Evolutionary conservation across 2,888 invertebrate genomes (phyloP).

Genomic region (Rugalucina vietnamica): DNA sequence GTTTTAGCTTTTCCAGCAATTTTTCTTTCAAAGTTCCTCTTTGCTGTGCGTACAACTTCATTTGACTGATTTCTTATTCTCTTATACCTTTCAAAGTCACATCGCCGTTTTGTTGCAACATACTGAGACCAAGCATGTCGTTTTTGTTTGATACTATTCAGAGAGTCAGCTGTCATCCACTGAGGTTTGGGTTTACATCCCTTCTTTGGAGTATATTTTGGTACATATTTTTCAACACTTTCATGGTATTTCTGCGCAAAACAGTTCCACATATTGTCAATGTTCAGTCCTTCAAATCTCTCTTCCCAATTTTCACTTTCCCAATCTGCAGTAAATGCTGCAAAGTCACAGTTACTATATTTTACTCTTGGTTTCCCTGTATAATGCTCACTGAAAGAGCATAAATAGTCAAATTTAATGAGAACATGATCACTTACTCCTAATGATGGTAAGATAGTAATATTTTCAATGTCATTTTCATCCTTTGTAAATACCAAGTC

Average conservation of each 20-base stretch:
- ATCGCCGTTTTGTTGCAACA: not conserved
- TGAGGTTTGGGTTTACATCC: not conserved
- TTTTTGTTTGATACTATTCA: not conserved
- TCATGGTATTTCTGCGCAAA: conserved; percentile 1
- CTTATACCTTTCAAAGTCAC: not conserved
- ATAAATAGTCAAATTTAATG: conserved; percentile 1
- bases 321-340: conserved; percentile 4
- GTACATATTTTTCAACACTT: not conserved
- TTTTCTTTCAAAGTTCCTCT: not conserved
- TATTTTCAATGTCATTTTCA: conserved; percentile 20
- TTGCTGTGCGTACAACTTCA: not conserved
- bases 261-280: conserved; percentile 24
- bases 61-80: not conserved
- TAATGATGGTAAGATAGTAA: conserved; percentile 3
- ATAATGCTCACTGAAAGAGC: conserved; percentile 5
- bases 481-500: conserved; percentile 26
- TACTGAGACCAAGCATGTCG: not conserved
- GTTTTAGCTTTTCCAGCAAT: not conserved
- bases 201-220: not conserved
- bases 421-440: conserved; percentile 18
- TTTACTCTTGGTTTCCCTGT: conserved; percentile 15
- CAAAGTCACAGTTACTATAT: conserved; percentile 23
- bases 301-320: conserved; percentile 13
- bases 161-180: not conserved
- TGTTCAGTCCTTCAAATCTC: not conserved